A percentile compares a stretch with the other conserved stretches of the same genome.
Evolutionary conservation across 2,888 invertebrate genomes (phyloP).

Genomic region (Acleris literana): DNA sequence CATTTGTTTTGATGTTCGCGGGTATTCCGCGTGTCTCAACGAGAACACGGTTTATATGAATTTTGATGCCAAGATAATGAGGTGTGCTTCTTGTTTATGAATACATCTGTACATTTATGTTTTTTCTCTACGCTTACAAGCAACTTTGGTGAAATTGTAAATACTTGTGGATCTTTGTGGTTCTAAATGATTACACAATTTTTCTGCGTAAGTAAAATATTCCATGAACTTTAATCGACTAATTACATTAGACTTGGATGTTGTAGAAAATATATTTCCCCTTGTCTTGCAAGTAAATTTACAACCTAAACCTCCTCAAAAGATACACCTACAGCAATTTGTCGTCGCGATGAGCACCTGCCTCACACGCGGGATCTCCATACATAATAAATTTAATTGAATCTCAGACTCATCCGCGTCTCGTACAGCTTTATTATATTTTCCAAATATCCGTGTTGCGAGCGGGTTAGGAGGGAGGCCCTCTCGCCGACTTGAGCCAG

Average conservation of each 20-base stretch:
- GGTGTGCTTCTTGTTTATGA: conserved; percentile 25
- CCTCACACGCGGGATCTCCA: conserved; percentile 77
- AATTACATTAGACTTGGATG: not conserved
- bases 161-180: too few species aligned
- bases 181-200: too few species aligned
- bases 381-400: conserved; percentile 84
- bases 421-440: conserved; percentile 75
- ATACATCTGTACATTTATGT: conserved; percentile 2
- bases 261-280: conserved; percentile 13
- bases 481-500: conserved; percentile 77
- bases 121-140: too few species aligned
- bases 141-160: too few species aligned
- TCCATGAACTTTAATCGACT: not conserved
- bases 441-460: conserved; percentile 75
- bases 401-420: conserved; percentile 78
- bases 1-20: conserved; percentile 79
- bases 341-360: conserved; percentile 74
- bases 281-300: conserved; percentile 29
- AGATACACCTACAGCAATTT: conserved; percentile 66
- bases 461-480: conserved; percentile 71
- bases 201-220: not conserved
- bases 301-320: conserved; percentile 52
- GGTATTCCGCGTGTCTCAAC: conserved; percentile 51
- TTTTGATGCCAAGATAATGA: conserved; percentile 48
- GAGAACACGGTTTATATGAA: conserved; percentile 47